Base-by-base conservation (phyloP, 2,113 vertebrate species). In the Sterrhoptilus dennistouni region DNA sequence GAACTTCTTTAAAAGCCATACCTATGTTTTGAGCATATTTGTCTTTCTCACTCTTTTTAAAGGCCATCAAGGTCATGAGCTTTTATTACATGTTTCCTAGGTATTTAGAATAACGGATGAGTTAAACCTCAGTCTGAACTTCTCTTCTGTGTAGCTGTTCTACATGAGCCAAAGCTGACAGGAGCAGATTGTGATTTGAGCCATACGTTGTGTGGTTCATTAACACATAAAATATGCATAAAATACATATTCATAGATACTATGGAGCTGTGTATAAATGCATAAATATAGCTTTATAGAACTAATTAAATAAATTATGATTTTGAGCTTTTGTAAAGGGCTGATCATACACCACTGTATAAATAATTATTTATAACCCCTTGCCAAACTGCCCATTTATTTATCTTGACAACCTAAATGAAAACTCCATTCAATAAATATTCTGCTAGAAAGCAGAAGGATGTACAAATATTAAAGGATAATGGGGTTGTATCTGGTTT, bases 391-490 rank as follows among this genome's bases (percentile, higher is more conserved):
- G 31, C 75, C 47, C 52, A 17, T 72, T 94, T 80, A 77, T 96
- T 97, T 93, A 72, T 88, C 71, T 63, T 89, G 40, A 49, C 77
- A 90, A 31, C 35, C 66, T 92, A 89, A 89, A 82, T 83, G 57
- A 77, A 93, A 89, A 61, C 61, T 79, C 56, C n/a, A 35, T 90
- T 42, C 52, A 65, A 28, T 92, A 92, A 89, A 71, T 91, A 90
- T 83, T 90, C 90, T 56, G 44, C 83, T 29, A 83, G 59, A 66
- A 56, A 90, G 68, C 50, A 93, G 80, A 52, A 94, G 69, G 60
- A 47, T 29, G 19, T 80, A 72, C 20, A 75, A 74, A 47, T 15
- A 4, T 60, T 70, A 44, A 85, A 76, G 50, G 29, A 38, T 66
- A 86, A 78, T 60, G 33, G 17, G 5, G 3, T 74, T 80, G 15